Evolutionary conservation across 1,140 invertebrate species (phyloP).

Genomic region (Drosophila repletoides): DNA sequence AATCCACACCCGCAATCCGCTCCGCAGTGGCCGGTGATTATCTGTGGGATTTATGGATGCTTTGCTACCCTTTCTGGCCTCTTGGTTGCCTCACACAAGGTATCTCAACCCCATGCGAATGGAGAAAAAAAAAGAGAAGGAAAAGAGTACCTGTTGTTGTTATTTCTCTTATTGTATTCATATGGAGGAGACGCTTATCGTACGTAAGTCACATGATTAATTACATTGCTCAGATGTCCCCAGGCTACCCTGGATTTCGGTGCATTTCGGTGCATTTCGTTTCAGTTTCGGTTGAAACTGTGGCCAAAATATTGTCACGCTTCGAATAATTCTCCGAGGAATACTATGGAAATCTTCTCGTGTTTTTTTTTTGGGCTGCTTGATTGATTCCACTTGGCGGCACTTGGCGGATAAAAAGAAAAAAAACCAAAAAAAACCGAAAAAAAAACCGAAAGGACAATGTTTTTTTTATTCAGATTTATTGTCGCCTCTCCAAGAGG

Average conservation of each 20-base stretch:
- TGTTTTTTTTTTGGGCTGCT: conserved; percentile 19
- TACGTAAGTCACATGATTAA: conserved; percentile 46
- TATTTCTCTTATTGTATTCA: too few species aligned
- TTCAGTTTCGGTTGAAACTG: conserved; percentile 55
- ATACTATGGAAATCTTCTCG: conserved; percentile 26
- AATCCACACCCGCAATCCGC: conserved; percentile 34
- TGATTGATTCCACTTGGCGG: conserved; percentile 78
- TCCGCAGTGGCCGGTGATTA: conserved; percentile 47
- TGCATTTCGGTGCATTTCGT: background rate
- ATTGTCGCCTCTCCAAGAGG: conserved; percentile 46
- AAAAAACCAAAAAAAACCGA: too few species aligned
- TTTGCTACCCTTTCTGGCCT: conserved; percentile 15
- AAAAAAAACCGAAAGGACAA: conserved; percentile 57
- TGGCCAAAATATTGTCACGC: conserved; percentile 80
- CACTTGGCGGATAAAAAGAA: too few species aligned
- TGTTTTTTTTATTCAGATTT: conserved; percentile 47
- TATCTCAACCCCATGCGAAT: conserved; percentile 31
- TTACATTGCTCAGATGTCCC: conserved; percentile 28
- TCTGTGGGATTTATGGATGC: conserved; percentile 59
- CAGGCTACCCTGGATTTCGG: too few species aligned
- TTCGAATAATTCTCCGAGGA: conserved; percentile 63
- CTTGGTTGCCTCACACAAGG: background rate
- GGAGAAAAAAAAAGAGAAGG: too few species aligned
- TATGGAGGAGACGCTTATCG: too few species aligned
- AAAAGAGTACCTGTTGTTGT: conserved; percentile 46